Evolutionary conservation across 37 sponge, comb jelly and placozoan species (phyloP), one percentile per base, ranked within the genome.

Genomic region (Tethya wilhelma): DNA sequence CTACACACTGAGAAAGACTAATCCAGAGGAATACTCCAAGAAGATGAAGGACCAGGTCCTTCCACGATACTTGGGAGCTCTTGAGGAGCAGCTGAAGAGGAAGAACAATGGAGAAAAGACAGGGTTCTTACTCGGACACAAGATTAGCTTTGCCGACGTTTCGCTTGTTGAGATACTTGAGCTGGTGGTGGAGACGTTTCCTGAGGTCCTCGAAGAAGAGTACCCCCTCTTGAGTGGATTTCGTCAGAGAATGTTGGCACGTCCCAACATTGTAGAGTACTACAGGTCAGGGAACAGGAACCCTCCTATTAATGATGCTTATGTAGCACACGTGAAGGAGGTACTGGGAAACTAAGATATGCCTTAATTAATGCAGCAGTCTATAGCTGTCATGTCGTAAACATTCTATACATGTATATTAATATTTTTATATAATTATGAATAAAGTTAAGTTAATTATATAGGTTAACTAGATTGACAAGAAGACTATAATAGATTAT

Each of bases 141-240:
- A 64, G 33, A 64, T 84, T 5, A 58, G 57, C 8, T 84, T 63
- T 75, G 56, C 67, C 31, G 84, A 84, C 57, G 55, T 84, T 22
- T 29, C 75, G 7, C 43, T 73, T 7, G 23, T 70, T n/a, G 71
- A 81, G 28, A 45, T 70, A n/a, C 38, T 79, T 19, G 80, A 79
- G 70, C 44, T 19, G 6, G 12, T 79, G 4, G 28, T 25, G 20
- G 80, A 66, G 40, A 40, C 53, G 4, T 44, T 66, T 79, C 80
- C 80, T 29, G 55, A 31, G 30, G 22, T 25, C 12, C 22, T 79
- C 7, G 53, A 66, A 30, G 39, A 8, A 31, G 44, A 39, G 28
- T 81, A 81, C 33, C 82, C 82, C 3, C 42, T 38, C 17, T 22
- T 71, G 34, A 26, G 30, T 20, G 38, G 42, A 9, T 70, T 69